phyloP scores from a whole-genome alignment of 64 coral and sea anemone species.

The Exaiptasia diaphana region DNA sequence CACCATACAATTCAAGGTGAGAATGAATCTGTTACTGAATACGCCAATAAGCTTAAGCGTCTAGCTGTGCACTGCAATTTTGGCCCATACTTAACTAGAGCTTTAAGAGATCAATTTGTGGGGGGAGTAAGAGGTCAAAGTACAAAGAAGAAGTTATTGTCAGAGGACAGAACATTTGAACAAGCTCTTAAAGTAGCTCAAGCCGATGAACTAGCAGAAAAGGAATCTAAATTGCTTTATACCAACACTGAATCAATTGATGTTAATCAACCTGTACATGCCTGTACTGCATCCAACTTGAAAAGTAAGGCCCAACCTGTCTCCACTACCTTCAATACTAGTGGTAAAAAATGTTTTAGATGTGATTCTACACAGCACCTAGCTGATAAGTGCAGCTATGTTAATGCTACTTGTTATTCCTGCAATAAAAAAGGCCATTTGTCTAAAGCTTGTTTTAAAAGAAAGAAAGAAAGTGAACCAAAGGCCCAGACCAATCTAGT shows the following conservation, averaged over 20 bases:
- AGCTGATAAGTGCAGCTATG: conserved; percentile 37
- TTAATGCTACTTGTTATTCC: conserved; percentile 22
- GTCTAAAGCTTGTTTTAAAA: conserved; percentile 44
- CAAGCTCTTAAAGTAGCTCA: conserved; percentile 51
- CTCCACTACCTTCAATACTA: background rate
- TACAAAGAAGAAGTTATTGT: conserved; percentile 44
- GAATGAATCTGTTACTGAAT: conserved; percentile 62
- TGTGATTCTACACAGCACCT: conserved; percentile 59
- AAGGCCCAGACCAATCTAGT: conserved; percentile 17
- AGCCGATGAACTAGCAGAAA: conserved; percentile 62
- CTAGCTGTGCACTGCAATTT: conserved; percentile 61
- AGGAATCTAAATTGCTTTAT: conserved; percentile 34
- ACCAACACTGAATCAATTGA: background rate
- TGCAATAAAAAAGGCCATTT: conserved; percentile 52
- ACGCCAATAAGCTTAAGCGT: conserved; percentile 47
- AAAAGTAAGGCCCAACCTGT: conserved; percentile 19
- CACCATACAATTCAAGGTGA: conserved; percentile 48
- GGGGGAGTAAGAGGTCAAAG: conserved; percentile 44
- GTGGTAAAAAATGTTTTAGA: conserved; percentile 36
- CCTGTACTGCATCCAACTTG: background rate
- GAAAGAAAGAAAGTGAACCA: conserved; percentile 22
- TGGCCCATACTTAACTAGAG: conserved; percentile 43
- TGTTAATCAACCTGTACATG: conserved; percentile 20
- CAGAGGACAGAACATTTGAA: conserved; percentile 56
- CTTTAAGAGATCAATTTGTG: conserved; percentile 63